These are phyloP conservation scores for Channa argus DNA, from an alignment of 2,113 vertebrate species.

Conservation along the genomic window DNA sequence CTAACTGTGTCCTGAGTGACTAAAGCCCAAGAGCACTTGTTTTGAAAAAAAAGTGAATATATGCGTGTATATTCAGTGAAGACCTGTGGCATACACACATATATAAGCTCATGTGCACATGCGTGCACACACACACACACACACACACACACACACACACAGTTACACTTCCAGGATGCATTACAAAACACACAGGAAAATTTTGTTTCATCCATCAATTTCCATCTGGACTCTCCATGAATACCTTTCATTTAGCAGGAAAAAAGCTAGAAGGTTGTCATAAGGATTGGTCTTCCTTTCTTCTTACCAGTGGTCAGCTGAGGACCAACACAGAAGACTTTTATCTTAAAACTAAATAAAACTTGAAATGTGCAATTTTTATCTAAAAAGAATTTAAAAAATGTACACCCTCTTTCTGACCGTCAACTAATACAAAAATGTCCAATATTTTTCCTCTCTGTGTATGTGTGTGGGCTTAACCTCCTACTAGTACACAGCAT, in stretches of 20 bases:
- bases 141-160: slow-evolving; percentile 17
- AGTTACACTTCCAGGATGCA: slow-evolving; percentile 42
- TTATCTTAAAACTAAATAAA: neutral
- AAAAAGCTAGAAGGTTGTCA: slow-evolving; percentile 54
- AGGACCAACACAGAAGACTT: neutral
- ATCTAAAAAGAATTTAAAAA: neutral
- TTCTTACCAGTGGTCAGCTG: slow-evolving; percentile 24
- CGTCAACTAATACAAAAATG: neutral
- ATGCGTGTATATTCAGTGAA: neutral
- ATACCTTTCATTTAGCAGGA: slow-evolving; percentile 49
- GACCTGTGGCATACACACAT: slow-evolving; percentile 1
- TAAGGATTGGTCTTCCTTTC: slow-evolving; percentile 49
- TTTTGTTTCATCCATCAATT: slow-evolving; percentile 49
- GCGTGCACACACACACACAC: slow-evolving; percentile 7
- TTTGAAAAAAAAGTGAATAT: slow-evolving; percentile 26
- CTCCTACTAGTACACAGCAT: slow-evolving; percentile 22
- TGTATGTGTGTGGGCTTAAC: slow-evolving; percentile 7
- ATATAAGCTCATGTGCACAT: slow-evolving; percentile 3
- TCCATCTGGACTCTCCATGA: slow-evolving; percentile 69
- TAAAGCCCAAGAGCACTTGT: slow-evolving; percentile 1
- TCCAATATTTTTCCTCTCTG: neutral
- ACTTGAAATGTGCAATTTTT: neutral
- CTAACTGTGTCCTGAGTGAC: slow-evolving; percentile 27
- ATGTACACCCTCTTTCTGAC: neutral
- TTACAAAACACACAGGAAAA: slow-evolving; percentile 43